Percentiles rank a stretch among this genome's conserved stretches.
These are phyloP conservation scores for Promerops cafer DNA, from an alignment of 2,113 vertebrate genomes.

Conservation along the genomic window DNA sequence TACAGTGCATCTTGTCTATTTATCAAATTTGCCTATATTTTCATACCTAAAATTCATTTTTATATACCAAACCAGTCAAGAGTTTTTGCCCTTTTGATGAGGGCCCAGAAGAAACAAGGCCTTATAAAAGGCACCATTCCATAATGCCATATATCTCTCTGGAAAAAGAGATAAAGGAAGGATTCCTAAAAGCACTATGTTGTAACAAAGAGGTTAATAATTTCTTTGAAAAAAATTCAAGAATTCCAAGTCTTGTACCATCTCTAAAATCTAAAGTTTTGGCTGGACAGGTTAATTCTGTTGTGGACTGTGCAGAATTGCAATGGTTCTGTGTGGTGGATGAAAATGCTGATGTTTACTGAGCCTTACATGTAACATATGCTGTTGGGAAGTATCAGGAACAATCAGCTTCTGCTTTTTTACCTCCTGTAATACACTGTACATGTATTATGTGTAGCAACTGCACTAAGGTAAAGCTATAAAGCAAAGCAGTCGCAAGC, in stretches of 20 bases:
- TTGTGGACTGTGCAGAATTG: background rate
- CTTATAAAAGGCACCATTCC: background rate
- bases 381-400: background rate
- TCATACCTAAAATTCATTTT: background rate
- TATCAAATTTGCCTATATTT: background rate
- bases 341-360: background rate
- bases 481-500: background rate
- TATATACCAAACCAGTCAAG: background rate
- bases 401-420: background rate
- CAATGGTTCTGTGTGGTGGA: background rate
- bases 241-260: background rate
- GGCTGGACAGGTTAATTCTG: background rate
- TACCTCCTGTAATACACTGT: background rate
- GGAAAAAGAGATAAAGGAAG: background rate
- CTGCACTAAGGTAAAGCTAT: background rate
- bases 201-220: background rate
- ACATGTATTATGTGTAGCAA: background rate
- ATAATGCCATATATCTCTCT: background rate
- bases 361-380: background rate
- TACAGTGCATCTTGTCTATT: background rate
- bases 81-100: background rate
- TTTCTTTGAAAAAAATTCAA: background rate
- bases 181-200: background rate
- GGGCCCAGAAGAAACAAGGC: background rate
- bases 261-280: background rate